Evolutionary conservation across 1,140 invertebrate genomes (phyloP), one percentile per base, ranked within the genome.

Genomic region (Temnothorax longispinosus): DNA sequence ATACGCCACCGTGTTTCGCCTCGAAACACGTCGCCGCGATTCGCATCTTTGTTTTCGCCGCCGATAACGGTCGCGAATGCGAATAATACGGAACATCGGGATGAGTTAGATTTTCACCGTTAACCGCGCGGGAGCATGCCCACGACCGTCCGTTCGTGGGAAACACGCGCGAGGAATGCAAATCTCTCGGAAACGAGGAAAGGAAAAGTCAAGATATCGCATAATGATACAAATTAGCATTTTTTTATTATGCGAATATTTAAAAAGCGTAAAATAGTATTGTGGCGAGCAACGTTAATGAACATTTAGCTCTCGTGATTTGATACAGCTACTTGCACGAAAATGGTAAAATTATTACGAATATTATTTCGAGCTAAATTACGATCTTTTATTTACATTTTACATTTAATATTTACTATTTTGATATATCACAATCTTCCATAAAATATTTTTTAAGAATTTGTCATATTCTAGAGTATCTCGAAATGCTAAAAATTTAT

Each of bases 31-130:
- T 56, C 47, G 54, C 72, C 10, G 47, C 62, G 71, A 78, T 54
- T 85, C 82, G 60, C 35, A 47, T 50, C 41, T 75, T 75, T 84
- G 41, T 84, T 41, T 13, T 58, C 38, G 21, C 10, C 41, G 27
- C n/a, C 80, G 27, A 75, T 84, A 75, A 75, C 80, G 80, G 80
- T 62, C 41, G 69, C 69, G 56, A 75, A 75, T 74, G 35, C 27
- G 41, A 50, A 84, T 82, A 82, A 82, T 82, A 82, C 52, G 78
- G 38, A 38, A 81, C 65, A 82, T 13, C 52, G 6, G 67, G 67
- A 84, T 75, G 80, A 60, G 69, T 74, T 84, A 84, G 54, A 72
- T 82, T 44, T 71, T 84, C 56, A 60, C 80, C 69, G 80, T 84
- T 84, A 84, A 84, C 80, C 50, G 41, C 32, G 41, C 54, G 27